Percentiles rank a stretch among this genome's conserved stretches.
phyloP scores from a whole-genome alignment of 2,113 vertebrate species.

The Kryptolebias marmoratus region DNA sequence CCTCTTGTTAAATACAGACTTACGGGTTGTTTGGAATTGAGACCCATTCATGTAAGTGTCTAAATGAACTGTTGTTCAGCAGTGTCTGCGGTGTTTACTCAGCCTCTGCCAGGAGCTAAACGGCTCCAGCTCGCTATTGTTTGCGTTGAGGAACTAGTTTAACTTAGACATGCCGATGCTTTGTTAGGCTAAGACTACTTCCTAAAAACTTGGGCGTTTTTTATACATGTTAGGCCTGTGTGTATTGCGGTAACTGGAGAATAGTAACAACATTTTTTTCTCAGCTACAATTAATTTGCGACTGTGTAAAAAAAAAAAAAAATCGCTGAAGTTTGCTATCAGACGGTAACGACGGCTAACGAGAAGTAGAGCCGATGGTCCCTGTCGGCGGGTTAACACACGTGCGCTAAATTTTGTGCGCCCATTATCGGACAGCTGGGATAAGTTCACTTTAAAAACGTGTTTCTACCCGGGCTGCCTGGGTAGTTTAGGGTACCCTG shows the following conservation, averaged over 20 bases:
- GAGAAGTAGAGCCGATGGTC: slow-evolving; percentile 33
- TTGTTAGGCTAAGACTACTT: slow-evolving; percentile 59
- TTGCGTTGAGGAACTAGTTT: slow-evolving; percentile 70
- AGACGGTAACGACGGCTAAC: slow-evolving; percentile 20
- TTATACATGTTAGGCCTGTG: neutral
- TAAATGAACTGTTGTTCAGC: neutral
- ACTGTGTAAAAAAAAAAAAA: neutral
- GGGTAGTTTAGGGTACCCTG: accelerated
- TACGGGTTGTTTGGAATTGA: slow-evolving; percentile 38
- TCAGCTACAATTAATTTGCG: neutral
- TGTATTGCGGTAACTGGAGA: neutral
- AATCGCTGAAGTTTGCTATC: slow-evolving; percentile 41
- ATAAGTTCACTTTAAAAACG: accelerated
- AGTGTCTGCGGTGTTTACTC: neutral
- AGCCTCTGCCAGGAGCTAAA: slow-evolving; percentile 10
- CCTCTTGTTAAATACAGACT: slow-evolving; percentile 20
- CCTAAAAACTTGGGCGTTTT: slow-evolving; percentile 38
- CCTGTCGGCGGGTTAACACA: slow-evolving; percentile 47
- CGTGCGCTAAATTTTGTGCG: slow-evolving; percentile 55
- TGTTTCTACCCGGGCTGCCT: accelerated
- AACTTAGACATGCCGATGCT: slow-evolving; percentile 68
- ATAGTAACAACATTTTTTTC: too few relatives aligned
- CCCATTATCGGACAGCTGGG: slow-evolving; percentile 60
- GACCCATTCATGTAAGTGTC: slow-evolving; percentile 71
- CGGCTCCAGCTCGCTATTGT: slow-evolving; percentile 61